phyloP scores from a whole-genome alignment of 2,113 vertebrate species.

The Coptodon bakossiorum region DNA sequence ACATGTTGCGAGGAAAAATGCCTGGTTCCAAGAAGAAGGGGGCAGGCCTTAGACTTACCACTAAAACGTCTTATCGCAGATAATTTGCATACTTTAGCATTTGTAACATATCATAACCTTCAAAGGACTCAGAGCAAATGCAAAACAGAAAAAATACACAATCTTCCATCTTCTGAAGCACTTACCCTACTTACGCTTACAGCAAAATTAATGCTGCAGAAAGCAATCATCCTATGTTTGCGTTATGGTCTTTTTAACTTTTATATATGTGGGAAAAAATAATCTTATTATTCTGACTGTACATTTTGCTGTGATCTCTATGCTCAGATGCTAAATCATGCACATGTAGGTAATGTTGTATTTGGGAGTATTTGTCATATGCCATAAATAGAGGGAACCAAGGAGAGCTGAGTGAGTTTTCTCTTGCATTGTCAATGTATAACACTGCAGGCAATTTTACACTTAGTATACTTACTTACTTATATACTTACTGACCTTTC shows the following conservation, averaged over 20 bases:
- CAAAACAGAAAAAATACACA: background rate
- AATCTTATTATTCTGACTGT: background rate
- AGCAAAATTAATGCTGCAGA: background rate
- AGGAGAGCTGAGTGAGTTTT: background rate
- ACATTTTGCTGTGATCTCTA: background rate
- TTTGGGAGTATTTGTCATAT: background rate
- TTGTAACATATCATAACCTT: conserved; percentile 14
- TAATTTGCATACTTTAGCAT: conserved; percentile 18
- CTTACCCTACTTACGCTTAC: background rate
- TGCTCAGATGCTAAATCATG: background rate
- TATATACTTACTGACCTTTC: background rate
- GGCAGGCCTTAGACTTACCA: background rate
- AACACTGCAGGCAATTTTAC: background rate
- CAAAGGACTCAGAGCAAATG: conserved; percentile 9
- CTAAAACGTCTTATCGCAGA: conserved; percentile 5
- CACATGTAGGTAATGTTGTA: background rate
- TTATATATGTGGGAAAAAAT: background rate
- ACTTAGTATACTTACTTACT: background rate
- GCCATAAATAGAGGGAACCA: background rate
- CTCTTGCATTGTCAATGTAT: background rate
- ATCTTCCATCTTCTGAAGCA: background rate
- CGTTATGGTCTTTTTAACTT: background rate
- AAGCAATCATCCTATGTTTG: background rate
- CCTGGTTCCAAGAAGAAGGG: background rate
- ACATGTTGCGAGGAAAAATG: background rate